phyloP scores from a whole-genome alignment of 2,888 invertebrate species.

The Thymelicus lineola region DNA sequence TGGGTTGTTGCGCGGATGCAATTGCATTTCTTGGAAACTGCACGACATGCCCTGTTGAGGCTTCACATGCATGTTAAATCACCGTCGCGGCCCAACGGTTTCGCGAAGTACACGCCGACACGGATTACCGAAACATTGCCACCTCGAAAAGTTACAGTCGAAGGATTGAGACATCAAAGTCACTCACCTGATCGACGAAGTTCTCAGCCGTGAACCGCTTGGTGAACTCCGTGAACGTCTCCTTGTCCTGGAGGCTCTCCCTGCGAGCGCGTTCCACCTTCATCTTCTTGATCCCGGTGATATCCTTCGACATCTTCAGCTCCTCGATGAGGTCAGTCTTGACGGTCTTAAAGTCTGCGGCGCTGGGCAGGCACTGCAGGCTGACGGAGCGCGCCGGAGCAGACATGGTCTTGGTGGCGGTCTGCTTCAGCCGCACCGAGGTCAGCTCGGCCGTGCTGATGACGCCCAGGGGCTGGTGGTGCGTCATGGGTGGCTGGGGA shows the following conservation, averaged over 20 bases:
- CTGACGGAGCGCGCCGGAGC: conserved; percentile 91
- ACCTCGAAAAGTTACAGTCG: conserved; percentile 9
- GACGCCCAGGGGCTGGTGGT: conserved; percentile 91
- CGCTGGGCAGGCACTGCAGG: conserved; percentile 88
- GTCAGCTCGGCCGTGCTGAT: conserved; percentile 95
- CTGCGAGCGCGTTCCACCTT: conserved; percentile 95
- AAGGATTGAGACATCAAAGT: conserved; percentile 37
- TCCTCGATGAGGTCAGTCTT: conserved; percentile 96
- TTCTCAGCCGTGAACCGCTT: conserved; percentile 94
- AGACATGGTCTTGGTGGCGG: conserved; percentile 92
- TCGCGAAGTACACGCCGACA: conserved; percentile 11
- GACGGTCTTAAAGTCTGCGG: conserved; percentile 88
- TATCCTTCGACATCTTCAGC: conserved; percentile 95
- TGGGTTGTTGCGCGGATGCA: conserved; percentile 63
- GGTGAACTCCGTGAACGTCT: conserved; percentile 92
- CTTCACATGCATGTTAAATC: conserved; percentile 27
- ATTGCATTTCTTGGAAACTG: conserved; percentile 52
- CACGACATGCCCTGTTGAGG: conserved; percentile 28
- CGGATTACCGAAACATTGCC: conserved; percentile 22
- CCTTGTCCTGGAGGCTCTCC: conserved; percentile 93
- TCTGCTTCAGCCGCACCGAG: conserved; percentile 91
- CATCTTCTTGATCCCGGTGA: conserved; percentile 96
- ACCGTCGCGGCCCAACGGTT: conserved; percentile 25
- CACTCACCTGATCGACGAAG: conserved; percentile 95
- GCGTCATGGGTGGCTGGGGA: conserved; percentile 64